Percentiles rank a stretch among this genome's conserved stretches.
Evolutionary conservation across 2,888 invertebrate genomes (phyloP).

Genomic region (Acleris literana): DNA sequence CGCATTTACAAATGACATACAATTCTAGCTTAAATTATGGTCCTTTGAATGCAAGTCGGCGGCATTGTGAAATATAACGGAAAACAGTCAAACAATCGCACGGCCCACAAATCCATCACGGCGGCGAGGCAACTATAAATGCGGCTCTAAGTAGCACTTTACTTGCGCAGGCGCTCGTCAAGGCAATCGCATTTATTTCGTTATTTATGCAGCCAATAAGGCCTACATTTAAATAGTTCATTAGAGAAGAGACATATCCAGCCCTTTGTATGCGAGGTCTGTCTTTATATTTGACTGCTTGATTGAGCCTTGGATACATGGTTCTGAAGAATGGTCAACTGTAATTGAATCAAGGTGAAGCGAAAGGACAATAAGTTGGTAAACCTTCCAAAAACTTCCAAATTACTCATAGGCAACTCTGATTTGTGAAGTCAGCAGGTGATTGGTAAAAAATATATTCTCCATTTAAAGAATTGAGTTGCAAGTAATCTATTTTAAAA

Average conservation of each 20-base stretch:
- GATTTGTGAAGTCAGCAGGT: too few species aligned
- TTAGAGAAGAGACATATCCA: conserved; percentile 68
- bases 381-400: too few species aligned
- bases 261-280: conserved; percentile 73
- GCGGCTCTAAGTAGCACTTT: conserved; percentile 66
- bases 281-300: conserved; percentile 65
- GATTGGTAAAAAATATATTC: too few species aligned
- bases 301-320: conserved; percentile 58
- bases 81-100: conserved; percentile 18
- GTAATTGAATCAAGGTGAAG: conserved; percentile 1
- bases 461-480: too few species aligned
- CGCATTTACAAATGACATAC: background rate
- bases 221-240: conserved; percentile 81
- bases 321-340: conserved; percentile 37
- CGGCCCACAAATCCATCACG: conserved; percentile 25
- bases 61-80: conserved; percentile 28
- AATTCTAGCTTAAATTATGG: conserved; percentile 9
- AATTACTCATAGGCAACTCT: too few species aligned
- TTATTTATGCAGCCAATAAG: conserved; percentile 75
- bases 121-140: conserved; percentile 50
- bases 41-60: conserved; percentile 19
- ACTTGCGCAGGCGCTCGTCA: conserved; percentile 65
- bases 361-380: too few species aligned
- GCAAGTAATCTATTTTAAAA: too few species aligned
- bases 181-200: conserved; percentile 69